These are phyloP conservation scores for Aleiodes sp. DNA, from an alignment of 1,140 invertebrate species.

Conservation along the genomic window DNA sequence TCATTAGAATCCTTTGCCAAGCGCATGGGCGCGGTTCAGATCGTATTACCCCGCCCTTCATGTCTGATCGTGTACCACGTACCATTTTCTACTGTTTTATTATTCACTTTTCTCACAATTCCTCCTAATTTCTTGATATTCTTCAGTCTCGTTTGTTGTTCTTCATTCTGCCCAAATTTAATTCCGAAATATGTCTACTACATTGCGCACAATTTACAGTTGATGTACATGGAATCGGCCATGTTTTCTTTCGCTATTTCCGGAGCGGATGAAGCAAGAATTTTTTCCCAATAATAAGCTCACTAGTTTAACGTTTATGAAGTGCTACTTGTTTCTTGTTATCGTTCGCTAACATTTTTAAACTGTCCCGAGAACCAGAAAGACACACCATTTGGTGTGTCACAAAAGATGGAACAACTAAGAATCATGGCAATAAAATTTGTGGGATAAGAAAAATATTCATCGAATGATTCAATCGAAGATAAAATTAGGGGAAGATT, in stretches of 20 bases:
- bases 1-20: slow-evolving; percentile 44
- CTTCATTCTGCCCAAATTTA: no score
- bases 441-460: no score
- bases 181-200: no score
- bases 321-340: no score
- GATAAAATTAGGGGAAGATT: neutral
- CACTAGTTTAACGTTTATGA: no score
- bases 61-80: slow-evolving; percentile 13
- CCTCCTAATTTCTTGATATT: neutral
- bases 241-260: slow-evolving; percentile 17
- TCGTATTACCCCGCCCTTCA: slow-evolving; percentile 44
- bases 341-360: no score
- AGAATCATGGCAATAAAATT: no score
- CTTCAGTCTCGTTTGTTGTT: neutral
- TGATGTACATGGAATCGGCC: slow-evolving; percentile 19
- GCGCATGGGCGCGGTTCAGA: slow-evolving; percentile 55
- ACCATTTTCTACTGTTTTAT: slow-evolving; percentile 27
- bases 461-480: no score
- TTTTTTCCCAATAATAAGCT: neutral
- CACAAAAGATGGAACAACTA: no score
- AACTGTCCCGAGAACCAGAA: no score
- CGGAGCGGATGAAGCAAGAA: neutral
- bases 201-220: slow-evolving; percentile 20
- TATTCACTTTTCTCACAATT: slow-evolving; percentile 16
- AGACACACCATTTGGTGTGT: no score